Conservation (phyloP, 2,113 vertebrate genomes). For the Solenodon paradoxus region DNA sequence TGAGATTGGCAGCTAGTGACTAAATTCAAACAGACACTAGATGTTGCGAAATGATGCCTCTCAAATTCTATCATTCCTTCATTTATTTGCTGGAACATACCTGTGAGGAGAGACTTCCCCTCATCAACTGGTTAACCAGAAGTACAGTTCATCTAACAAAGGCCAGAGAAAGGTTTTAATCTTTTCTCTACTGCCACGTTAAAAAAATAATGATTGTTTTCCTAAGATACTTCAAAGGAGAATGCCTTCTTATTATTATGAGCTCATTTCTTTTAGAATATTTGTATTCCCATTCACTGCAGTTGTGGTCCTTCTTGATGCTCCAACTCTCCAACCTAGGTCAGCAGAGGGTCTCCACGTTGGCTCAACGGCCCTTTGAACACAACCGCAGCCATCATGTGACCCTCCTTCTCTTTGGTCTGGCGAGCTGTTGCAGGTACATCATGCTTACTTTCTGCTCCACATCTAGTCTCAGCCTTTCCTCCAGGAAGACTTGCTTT, state of each 20-base stretch:
- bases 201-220: neutral
- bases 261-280: neutral
- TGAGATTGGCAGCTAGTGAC: neutral
- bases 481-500: neutral
- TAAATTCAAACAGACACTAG: neutral
- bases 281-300: neutral
- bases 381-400: neutral
- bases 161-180: neutral
- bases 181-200: neutral
- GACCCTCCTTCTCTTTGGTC: neutral
- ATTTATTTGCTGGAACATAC: neutral
- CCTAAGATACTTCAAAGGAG: neutral
- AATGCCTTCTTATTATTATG: neutral
- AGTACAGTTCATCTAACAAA: neutral
- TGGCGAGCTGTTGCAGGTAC: neutral
- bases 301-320: neutral
- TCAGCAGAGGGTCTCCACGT: neutral
- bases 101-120: neutral
- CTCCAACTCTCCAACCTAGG: neutral
- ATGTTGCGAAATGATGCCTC: neutral
- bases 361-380: neutral
- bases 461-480: neutral
- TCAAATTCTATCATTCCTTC: neutral
- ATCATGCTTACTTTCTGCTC: neutral
- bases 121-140: neutral